phyloP scores from a whole-genome alignment of 2,113 vertebrate genomes.

The Rutilus rutilus region DNA sequence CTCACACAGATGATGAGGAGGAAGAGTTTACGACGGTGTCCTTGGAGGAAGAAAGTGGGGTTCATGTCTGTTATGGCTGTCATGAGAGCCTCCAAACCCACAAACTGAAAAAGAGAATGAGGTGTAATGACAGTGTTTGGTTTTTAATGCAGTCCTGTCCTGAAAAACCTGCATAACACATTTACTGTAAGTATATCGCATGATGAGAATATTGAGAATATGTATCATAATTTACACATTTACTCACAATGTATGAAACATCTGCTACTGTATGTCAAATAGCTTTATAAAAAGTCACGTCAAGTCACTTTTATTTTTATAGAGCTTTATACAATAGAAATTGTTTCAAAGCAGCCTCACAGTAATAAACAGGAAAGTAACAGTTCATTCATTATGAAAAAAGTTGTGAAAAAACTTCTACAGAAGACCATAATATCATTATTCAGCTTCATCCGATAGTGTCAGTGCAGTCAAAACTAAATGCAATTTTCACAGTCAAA shows the following conservation, averaged over 20 bases:
- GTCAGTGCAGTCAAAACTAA: too few species aligned
- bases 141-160: background rate
- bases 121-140: background rate
- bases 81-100: slow-evolving; percentile 75
- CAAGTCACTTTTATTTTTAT: too few species aligned
- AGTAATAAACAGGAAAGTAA: too few species aligned
- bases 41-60: slow-evolving; percentile 72
- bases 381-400: too few species aligned
- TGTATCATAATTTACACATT: too few species aligned
- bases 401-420: too few species aligned
- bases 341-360: too few species aligned
- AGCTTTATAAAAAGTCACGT: too few species aligned
- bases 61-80: slow-evolving; percentile 76
- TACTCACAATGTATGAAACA: background rate
- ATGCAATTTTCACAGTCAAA: background rate
- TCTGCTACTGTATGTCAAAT: background rate
- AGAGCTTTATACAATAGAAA: too few species aligned
- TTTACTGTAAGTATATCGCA: background rate
- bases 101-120: slow-evolving; percentile 72
- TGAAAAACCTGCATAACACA: background rate
- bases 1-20: slow-evolving; percentile 69
- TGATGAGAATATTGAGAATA: background rate
- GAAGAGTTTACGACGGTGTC: slow-evolving; percentile 77
- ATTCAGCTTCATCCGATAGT: background rate
- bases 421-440: too few species aligned